Evolutionary conservation across 2,113 vertebrate genomes (phyloP).

Genomic region (Pantherophis guttatus): DNA sequence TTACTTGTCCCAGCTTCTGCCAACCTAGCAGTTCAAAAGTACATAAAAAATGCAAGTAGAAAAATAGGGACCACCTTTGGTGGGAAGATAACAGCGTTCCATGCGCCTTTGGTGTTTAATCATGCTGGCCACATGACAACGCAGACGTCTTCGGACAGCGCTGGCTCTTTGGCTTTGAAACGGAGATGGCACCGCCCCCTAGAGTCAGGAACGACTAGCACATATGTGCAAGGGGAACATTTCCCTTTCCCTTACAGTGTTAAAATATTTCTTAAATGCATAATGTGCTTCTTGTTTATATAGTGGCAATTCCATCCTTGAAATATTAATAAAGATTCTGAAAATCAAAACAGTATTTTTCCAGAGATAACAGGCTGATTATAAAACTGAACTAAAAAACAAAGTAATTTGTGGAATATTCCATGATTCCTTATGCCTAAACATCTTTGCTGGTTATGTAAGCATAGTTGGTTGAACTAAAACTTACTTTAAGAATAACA

Average conservation of each 20-base stretch:
- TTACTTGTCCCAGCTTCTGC: no score
- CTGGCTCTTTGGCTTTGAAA: no score
- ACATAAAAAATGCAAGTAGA: no score
- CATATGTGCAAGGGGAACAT: no score
- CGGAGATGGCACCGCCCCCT: no score
- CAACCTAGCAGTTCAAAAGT: no score
- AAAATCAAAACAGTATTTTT: slow-evolving; percentile 39
- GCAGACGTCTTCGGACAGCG: no score
- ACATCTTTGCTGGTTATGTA: slow-evolving; percentile 55
- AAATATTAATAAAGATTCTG: slow-evolving; percentile 8
- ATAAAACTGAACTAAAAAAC: slow-evolving; percentile 12
- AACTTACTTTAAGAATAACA: slow-evolving; percentile 29
- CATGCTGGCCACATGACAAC: no score
- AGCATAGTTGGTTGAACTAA: slow-evolving; percentile 41
- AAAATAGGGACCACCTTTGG: no score
- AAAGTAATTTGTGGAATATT: slow-evolving; percentile 32
- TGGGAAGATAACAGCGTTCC: no score
- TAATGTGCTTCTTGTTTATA: neutral
- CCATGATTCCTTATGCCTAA: slow-evolving; percentile 16
- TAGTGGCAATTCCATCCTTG: neutral
- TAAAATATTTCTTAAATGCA: neutral
- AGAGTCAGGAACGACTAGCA: no score
- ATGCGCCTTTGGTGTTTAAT: no score
- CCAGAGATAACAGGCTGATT: slow-evolving; percentile 9
- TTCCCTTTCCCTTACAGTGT: neutral